These are phyloP conservation scores for Neoniphon sammara DNA, from an alignment of 2,797 vertebrate species.

Conservation along the genomic window DNA sequence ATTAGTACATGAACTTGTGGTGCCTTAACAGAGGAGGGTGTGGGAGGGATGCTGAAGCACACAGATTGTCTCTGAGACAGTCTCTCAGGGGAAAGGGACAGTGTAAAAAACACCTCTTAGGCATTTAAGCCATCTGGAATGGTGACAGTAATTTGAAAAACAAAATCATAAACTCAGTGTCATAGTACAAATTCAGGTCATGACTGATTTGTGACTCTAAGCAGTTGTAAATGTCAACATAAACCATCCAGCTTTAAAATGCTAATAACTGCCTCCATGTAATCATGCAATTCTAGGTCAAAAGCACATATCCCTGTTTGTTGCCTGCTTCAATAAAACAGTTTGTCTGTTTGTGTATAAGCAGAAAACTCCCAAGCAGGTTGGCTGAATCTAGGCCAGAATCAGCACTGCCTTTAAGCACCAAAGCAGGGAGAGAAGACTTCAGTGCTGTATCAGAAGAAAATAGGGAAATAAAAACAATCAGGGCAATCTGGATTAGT, in stretches of 20 bases:
- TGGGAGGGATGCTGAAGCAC: background rate
- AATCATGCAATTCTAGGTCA: constrained; percentile 59
- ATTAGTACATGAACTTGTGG: background rate
- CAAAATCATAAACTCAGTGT: background rate
- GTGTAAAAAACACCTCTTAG: background rate
- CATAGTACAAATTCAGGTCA: background rate
- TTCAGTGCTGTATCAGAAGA: constrained; percentile 31
- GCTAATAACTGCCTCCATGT: background rate
- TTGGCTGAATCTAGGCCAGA: constrained; percentile 62
- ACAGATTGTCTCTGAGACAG: background rate
- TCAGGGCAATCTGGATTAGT: constrained; percentile 68
- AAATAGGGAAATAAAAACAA: constrained; percentile 62
- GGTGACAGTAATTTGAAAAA: background rate
- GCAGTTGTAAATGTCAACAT: background rate
- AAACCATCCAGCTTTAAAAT: constrained; percentile 45
- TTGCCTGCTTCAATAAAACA: constrained; percentile 38
- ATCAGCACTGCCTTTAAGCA: constrained; percentile 10
- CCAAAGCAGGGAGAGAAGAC: constrained; percentile 28
- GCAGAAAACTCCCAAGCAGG: constrained; percentile 26
- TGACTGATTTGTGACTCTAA: background rate
- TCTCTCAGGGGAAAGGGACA: background rate
- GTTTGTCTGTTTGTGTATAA: constrained; percentile 34
- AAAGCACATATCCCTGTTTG: constrained; percentile 24
- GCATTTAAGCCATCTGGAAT: background rate
- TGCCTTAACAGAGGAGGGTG: background rate